phyloP scores from a whole-genome alignment of 2,888 invertebrate species.

The Corbicula japonica region DNA sequence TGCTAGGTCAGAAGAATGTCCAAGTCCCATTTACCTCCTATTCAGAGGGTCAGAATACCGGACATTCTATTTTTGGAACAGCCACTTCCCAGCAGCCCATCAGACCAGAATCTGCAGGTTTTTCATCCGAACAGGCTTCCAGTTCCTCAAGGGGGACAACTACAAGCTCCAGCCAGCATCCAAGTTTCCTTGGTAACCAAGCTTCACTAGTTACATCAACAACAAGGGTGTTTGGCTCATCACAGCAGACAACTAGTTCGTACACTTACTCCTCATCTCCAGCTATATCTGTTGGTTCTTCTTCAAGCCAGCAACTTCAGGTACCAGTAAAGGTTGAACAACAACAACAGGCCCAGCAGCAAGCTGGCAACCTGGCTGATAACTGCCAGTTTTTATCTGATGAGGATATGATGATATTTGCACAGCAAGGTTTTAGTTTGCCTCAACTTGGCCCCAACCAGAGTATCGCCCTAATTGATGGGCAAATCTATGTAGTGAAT shows the following conservation, averaged over 20 bases:
- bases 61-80: not conserved
- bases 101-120: conserved; percentile 19
- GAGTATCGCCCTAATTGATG: conserved; percentile 38
- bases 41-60: not conserved
- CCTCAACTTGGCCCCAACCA: conserved; percentile 25
- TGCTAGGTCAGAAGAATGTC: too few species aligned
- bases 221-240: not conserved
- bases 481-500: conserved; percentile 39
- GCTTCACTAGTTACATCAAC: conserved; percentile 9
- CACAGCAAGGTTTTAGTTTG: conserved; percentile 8
- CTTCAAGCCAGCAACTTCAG: not conserved
- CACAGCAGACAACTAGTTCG: not conserved
- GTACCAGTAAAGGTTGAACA: not conserved
- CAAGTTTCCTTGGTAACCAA: not conserved
- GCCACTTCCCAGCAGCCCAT: not conserved
- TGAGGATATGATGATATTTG: not conserved
- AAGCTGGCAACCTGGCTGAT: not conserved
- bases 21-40: not conserved
- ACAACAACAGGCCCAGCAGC: not conserved
- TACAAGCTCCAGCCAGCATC: not conserved
- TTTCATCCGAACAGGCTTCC: not conserved
- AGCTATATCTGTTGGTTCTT: too few species aligned
- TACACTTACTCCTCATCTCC: too few species aligned
- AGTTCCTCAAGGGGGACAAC: not conserved
- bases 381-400: not conserved